These are phyloP conservation scores for Lithosia quadra DNA, from an alignment of 2,888 invertebrate species.

Conservation along the genomic window DNA sequence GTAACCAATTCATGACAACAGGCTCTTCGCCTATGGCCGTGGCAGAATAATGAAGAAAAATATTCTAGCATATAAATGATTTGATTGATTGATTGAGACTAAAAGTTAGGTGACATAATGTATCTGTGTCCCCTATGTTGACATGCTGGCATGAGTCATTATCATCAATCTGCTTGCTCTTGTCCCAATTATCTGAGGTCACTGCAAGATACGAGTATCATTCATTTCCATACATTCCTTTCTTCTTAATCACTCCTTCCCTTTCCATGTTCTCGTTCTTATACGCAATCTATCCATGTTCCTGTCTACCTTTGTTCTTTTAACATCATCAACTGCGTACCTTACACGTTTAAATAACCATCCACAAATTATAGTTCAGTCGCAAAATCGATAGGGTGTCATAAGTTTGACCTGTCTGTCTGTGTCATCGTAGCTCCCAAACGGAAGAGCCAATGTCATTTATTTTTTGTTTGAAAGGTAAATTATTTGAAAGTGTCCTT, in stretches of 20 bases:
- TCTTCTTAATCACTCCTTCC: not conserved
- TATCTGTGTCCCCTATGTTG: too few species aligned
- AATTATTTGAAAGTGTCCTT: too few species aligned
- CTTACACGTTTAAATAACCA: not conserved
- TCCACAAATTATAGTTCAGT: too few species aligned
- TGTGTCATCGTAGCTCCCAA: too few species aligned
- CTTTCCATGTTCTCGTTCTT: not conserved
- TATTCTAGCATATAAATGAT: too few species aligned
- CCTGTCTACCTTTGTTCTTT: too few species aligned
- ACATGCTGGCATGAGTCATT: not conserved
- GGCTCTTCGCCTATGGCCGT: not conserved
- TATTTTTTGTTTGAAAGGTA: too few species aligned
- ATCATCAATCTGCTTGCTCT: not conserved
- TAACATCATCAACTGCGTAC: not conserved
- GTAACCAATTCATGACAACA: not conserved
- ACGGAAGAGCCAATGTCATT: too few species aligned
- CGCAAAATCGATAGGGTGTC: too few species aligned
- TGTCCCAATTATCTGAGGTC: not conserved
- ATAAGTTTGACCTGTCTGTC: too few species aligned
- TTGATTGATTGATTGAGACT: too few species aligned
- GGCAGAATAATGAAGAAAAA: too few species aligned
- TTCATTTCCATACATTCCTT: not conserved
- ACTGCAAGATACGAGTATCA: not conserved
- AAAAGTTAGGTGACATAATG: not conserved
- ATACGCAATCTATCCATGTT: not conserved